Evolutionary conservation across 35 echinoderm and acorn worm species (phyloP), one percentile per base, ranked within the genome.

Genomic region (Apostichopus californicus): DNA sequence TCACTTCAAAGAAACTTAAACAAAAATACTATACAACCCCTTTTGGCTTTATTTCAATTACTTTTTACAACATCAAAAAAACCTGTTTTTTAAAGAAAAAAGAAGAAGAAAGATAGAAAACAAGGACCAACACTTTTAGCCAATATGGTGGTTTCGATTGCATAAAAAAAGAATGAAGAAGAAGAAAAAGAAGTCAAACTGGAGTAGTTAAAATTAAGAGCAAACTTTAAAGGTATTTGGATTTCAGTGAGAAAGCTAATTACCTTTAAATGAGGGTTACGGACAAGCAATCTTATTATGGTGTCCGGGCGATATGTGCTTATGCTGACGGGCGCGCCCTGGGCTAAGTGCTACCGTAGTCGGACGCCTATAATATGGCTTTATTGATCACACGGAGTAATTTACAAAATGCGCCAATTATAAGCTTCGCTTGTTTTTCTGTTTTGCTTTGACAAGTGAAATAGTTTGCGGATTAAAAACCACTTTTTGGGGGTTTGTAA

Each of bases 341-440:
- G n/a, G 81, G 81, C 81, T 56, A 56, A 75, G 71, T 75, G 18
- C 13, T 75, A 5, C 13, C 71, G 71, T 18, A 61, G 11, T n/a
- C 12, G n/a, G 71, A 75, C 71, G 71, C 12, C 71, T 7, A 75
- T 18, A 68, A 20, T 18, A 75, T 75, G 15, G 17, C 20, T 75
- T n/a, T 22, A 75, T 75, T 75, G 71, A 75, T 75, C 20, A 75
- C 15, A 5, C 5, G 57, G 81, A 59, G 81, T 85, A 85, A 85
- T 85, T 85, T 85, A 85, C 55, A 85, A 85, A 18, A 85, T 85
- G 81, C 81, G 57, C 24, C 81, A 59, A 85, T 85, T 85, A 59
- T 85, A 58, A 58, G 81, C 81, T 85, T 85, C 17, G 81, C 17
- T 85, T 85, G 81, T 85, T 85, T 85, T 85, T 85, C 55, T 85